Percentiles rank a stretch among this genome's conserved stretches.
phyloP scores from a whole-genome alignment of 2,797 vertebrate species.

The Eptatretus atami region DNA sequence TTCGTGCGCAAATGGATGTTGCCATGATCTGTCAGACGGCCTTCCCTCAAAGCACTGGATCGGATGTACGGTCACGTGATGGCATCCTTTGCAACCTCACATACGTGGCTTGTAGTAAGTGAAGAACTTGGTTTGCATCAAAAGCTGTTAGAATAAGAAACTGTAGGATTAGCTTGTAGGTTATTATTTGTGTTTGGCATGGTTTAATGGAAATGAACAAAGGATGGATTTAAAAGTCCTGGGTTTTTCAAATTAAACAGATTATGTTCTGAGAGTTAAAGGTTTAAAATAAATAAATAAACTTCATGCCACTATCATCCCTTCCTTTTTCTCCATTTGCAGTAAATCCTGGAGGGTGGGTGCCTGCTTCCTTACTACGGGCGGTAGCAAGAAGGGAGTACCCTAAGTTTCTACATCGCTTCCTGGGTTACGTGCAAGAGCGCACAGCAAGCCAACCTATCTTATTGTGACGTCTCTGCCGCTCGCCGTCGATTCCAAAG shows the following conservation, averaged over 20 bases:
- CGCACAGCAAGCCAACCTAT: conserved; percentile 56
- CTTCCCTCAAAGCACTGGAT: conserved; percentile 33
- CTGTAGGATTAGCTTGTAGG: too few species aligned
- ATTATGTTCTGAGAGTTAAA: too few species aligned
- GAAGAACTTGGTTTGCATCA: neutral
- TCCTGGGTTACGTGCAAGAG: conserved; percentile 77
- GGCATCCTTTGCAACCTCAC: conserved; percentile 89
- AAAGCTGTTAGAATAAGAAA: too few species aligned
- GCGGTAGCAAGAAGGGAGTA: conserved; percentile 84
- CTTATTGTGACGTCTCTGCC: conserved; percentile 17
- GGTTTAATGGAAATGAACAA: too few species aligned
- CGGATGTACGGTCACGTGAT: conserved; percentile 66
- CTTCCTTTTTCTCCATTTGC: conserved; percentile 7
- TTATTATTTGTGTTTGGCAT: too few species aligned
- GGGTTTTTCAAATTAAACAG: too few species aligned
- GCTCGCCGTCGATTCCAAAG: too few species aligned
- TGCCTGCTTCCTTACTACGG: conserved; percentile 71
- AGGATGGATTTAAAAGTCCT: too few species aligned
- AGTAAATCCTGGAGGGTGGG: conserved; percentile 84
- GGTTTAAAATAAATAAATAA: too few species aligned
- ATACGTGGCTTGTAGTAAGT: conserved; percentile 79
- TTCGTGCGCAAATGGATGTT: conserved; percentile 91
- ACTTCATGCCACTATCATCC: too few species aligned
- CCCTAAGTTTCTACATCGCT: conserved; percentile 83
- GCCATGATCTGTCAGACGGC: conserved; percentile 87